Percentiles rank a stretch among this genome's conserved stretches.
These are phyloP conservation scores for Triplophysa rosa DNA, from an alignment of 2,113 vertebrate genomes.

Conservation along the genomic window DNA sequence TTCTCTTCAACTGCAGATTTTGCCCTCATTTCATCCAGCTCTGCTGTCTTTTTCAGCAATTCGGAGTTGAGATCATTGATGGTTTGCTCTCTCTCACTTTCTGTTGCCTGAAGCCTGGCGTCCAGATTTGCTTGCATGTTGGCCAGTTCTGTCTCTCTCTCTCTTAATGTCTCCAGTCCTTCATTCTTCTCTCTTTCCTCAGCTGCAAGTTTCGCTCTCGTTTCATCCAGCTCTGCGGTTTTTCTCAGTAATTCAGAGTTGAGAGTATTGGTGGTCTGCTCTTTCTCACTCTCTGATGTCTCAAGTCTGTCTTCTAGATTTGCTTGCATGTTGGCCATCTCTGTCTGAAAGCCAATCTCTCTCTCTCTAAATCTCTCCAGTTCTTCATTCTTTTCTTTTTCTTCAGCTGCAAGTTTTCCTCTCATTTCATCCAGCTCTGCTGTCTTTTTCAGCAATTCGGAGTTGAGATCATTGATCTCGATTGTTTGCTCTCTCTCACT, in stretches of 20 bases:
- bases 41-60: slow-evolving; percentile 35
- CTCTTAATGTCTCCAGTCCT: slow-evolving; percentile 50
- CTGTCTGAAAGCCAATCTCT: slow-evolving; percentile 45
- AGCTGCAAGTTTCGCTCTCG: slow-evolving; percentile 61
- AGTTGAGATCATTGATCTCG: slow-evolving; percentile 61
- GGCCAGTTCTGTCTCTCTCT: slow-evolving; percentile 67
- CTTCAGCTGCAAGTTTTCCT: slow-evolving; percentile 64
- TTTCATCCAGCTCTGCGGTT: slow-evolving; percentile 61
- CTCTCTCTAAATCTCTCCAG: slow-evolving; percentile 51
- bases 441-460: neutral
- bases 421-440: slow-evolving; percentile 62
- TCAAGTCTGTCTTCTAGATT: slow-evolving; percentile 57
- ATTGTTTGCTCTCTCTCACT: slow-evolving; percentile 49
- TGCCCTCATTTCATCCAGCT: slow-evolving; percentile 64
- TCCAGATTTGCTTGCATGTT: slow-evolving; percentile 31
- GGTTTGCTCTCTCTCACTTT: slow-evolving; percentile 52
- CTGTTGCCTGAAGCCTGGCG: slow-evolving; percentile 70
- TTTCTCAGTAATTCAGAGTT: slow-evolving; percentile 41
- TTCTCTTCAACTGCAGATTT: slow-evolving; percentile 63
- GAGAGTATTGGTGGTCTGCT: slow-evolving; percentile 39
- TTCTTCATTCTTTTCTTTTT: slow-evolving; percentile 57
- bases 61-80: slow-evolving; percentile 58
- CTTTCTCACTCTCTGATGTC: slow-evolving; percentile 56
- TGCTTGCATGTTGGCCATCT: slow-evolving; percentile 66
- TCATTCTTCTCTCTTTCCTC: slow-evolving; percentile 56